Base-by-base conservation (phyloP, 2,888 invertebrate genomes). In the Blomia tropicalis region DNA sequence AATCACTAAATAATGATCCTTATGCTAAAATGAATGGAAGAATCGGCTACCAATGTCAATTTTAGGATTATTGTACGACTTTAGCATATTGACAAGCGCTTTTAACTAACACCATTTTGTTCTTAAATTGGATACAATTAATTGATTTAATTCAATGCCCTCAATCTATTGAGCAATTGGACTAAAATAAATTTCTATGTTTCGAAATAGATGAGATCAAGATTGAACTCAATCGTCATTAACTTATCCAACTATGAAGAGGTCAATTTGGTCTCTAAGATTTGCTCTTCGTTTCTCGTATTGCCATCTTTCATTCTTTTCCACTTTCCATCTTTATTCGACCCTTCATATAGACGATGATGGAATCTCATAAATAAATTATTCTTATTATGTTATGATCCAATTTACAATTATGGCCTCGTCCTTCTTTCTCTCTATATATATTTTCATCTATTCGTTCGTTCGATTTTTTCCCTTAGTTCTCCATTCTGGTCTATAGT, bases 281-380 rank as follows among this genome's bases (percentile, higher is more conserved):
- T 47, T 47, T n/a, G n/a, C n/a, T n/a, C n/a, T n/a, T n/a, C n/a
- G n/a, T n/a, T n/a, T n/a, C n/a, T n/a, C n/a, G n/a, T n/a, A n/a
- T n/a, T n/a, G n/a, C n/a, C n/a, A n/a, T n/a, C n/a, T n/a, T n/a
- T n/a, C n/a, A n/a, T n/a, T n/a, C n/a, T n/a, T n/a, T n/a, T n/a
- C n/a, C n/a, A n/a, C n/a, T n/a, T n/a, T n/a, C n/a, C n/a, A n/a
- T n/a, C n/a, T n/a, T n/a, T n/a, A n/a, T n/a, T n/a, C n/a, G n/a
- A n/a, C n/a, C n/a, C n/a, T 47, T 25, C 51, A 19, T 27, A 14
- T 27, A 14, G 23, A 19, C 23, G 7, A 47, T 11, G n/a, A 7
- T 47, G 51, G 51, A 7, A 47, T 47, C 51, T 47, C 51, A 47
- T 47, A 47, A 47, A 47, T 47, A 47, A 47, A 47, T 47, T 27